phyloP scores from a whole-genome alignment of 2,113 vertebrate genomes.

The Ceratotherium simum region DNA sequence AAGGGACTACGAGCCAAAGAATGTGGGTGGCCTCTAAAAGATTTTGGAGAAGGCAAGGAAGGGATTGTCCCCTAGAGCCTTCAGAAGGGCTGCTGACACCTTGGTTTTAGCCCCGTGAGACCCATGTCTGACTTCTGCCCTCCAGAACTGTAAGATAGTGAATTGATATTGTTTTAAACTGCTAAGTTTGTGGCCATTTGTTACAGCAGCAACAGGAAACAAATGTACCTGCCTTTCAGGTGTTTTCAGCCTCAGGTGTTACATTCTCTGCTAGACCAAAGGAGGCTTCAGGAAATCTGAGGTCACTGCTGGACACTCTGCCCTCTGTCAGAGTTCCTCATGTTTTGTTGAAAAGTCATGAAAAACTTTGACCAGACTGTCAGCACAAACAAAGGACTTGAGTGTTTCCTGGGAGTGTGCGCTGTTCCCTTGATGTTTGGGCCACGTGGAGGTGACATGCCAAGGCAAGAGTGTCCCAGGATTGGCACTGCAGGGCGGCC shows the following conservation, averaged over 20 bases:
- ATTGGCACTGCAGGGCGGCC: fast-evolving
- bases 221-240: fast-evolving
- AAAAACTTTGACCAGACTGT: not conserved
- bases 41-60: not conserved
- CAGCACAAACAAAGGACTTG: fast-evolving
- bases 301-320: fast-evolving
- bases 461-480: too few species aligned
- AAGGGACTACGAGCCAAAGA: fast-evolving
- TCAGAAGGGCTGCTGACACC: not conserved
- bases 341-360: not conserved
- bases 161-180: fast-evolving
- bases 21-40: not conserved
- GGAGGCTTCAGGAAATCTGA: fast-evolving
- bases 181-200: fast-evolving
- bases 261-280: fast-evolving
- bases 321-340: fast-evolving
- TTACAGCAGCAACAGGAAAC: fast-evolving
- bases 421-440: fast-evolving
- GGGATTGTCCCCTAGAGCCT: not conserved
- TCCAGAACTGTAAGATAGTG: fast-evolving
- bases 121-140: fast-evolving
- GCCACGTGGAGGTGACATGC: not conserved
- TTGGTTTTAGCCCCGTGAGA: too few species aligned
- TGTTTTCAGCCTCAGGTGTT: fast-evolving
- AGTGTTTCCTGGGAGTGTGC: fast-evolving